Evolutionary conservation across 2,113 vertebrate genomes (phyloP).

Genomic region (Cyphomyrus plagiostoma): DNA sequence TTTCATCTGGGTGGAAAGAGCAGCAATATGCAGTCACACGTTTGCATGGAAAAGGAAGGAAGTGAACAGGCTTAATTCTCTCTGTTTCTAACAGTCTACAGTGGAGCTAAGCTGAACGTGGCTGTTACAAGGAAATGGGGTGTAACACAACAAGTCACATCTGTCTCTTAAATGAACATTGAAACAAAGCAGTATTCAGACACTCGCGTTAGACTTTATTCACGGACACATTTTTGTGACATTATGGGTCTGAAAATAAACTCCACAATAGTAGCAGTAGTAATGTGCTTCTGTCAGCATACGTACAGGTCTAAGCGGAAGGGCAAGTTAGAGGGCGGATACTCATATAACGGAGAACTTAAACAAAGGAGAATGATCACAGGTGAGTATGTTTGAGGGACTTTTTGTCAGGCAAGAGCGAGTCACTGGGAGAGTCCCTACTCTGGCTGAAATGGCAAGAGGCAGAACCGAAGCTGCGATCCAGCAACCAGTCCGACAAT

Average conservation of each 20-base stretch:
- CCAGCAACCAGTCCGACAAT: not conserved
- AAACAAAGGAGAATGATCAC: not conserved
- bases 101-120: not conserved
- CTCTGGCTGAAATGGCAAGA: not conserved
- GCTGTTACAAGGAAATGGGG: not conserved
- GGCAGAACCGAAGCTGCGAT: not conserved
- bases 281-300: not conserved
- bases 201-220: not conserved
- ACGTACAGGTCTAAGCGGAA: not conserved
- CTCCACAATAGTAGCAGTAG: not conserved
- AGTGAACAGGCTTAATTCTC: not conserved
- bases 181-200: not conserved
- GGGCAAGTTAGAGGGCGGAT: not conserved
- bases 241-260: not conserved
- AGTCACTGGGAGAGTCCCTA: not conserved
- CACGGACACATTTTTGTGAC: not conserved
- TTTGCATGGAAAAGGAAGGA: constrained; percentile 3
- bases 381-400: not conserved
- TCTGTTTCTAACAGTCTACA: not conserved
- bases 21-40: constrained; percentile 9
- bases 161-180: not conserved
- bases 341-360: not conserved
- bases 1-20: constrained; percentile 58
- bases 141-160: not conserved
- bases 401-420: not conserved